Conservation (phyloP, 2,888 invertebrate species). For the Cataglyphis albicans region DNA sequence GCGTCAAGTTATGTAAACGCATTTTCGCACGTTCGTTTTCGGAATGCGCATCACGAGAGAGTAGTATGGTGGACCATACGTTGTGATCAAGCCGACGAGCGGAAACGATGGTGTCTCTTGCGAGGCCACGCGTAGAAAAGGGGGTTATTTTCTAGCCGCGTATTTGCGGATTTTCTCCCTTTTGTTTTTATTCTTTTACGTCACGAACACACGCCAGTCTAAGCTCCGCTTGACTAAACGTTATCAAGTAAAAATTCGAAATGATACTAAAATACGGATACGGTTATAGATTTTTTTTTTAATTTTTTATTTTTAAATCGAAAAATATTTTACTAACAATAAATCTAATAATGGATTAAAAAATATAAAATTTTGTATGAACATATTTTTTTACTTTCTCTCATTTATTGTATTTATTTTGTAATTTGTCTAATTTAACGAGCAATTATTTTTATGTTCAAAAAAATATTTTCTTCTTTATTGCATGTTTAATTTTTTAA, state of each 20-base stretch:
- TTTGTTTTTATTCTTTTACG: background rate
- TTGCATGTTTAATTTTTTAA: background rate
- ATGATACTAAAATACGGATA: background rate
- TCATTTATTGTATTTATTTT: background rate
- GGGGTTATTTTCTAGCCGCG: background rate
- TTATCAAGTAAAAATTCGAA: background rate
- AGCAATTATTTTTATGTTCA: background rate
- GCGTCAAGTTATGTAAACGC: constrained; percentile 25
- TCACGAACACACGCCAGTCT: background rate
- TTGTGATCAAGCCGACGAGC: constrained; percentile 22
- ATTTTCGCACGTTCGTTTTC: constrained; percentile 17
- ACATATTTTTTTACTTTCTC: background rate
- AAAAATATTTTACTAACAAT: background rate
- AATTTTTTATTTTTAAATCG: background rate
- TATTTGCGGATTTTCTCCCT: constrained; percentile 3
- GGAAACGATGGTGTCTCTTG: background rate
- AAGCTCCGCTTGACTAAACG: background rate
- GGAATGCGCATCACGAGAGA: background rate
- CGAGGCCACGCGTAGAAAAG: background rate
- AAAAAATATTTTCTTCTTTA: background rate
- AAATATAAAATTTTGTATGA: background rate
- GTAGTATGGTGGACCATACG: constrained; percentile 1
- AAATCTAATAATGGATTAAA: background rate
- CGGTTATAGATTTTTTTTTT: background rate
- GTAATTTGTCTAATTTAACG: background rate